phyloP scores from a whole-genome alignment of 2,888 invertebrate species.

The Coelinius sp. region DNA sequence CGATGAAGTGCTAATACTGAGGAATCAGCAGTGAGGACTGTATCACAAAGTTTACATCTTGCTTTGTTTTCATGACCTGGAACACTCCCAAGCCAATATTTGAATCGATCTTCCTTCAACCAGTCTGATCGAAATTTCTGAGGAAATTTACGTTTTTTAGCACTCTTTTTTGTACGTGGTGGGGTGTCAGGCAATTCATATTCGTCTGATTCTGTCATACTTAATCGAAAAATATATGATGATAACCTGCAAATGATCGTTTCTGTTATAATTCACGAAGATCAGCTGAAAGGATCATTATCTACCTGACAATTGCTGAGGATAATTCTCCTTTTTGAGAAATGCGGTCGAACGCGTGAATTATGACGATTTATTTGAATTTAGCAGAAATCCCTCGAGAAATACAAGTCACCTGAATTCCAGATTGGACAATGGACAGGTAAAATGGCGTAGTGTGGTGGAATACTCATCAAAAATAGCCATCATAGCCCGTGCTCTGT shows the following conservation, averaged over 20 bases:
- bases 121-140: background rate
- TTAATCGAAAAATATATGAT: background rate
- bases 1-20: background rate
- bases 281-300: background rate
- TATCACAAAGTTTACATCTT: background rate
- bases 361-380: background rate
- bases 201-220: background rate
- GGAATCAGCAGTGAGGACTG: background rate
- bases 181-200: background rate
- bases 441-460: background rate
- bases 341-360: background rate
- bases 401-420: background rate
- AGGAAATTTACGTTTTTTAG: background rate
- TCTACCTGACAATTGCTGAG: background rate
- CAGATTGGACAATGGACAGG: background rate
- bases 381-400: too few species aligned
- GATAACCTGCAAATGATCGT: background rate
- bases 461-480: background rate
- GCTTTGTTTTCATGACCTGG: background rate
- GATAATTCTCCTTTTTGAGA: background rate
- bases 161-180: background rate
- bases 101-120: background rate
- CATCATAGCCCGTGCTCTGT: background rate
- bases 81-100: background rate
- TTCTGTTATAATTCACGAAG: background rate